Conservation (phyloP, 2,113 vertebrate genomes). For the Ceyx melanurus region DNA sequence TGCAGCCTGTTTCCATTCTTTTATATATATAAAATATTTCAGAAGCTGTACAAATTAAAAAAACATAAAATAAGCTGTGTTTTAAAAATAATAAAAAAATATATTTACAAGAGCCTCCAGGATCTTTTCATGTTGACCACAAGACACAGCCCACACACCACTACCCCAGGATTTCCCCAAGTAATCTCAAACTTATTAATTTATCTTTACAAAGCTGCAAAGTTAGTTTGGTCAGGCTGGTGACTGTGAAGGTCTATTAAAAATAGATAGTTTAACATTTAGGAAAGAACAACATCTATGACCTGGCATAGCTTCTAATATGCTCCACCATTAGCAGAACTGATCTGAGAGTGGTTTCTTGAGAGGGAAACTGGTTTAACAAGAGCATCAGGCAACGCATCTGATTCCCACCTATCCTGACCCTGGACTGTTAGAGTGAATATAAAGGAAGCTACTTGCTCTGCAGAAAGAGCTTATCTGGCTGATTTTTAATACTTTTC, state of each 20-base stretch:
- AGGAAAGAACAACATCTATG: background rate
- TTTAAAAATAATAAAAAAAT: background rate
- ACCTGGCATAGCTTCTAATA: background rate
- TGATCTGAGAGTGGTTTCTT: background rate
- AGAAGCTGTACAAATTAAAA: background rate
- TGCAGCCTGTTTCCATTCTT: background rate
- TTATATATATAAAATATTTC: background rate
- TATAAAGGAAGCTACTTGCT: background rate
- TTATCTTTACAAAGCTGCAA: background rate
- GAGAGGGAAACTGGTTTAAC: background rate
- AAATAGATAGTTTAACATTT: background rate
- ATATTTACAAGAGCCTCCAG: background rate
- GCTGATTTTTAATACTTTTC: background rate
- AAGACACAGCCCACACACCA: background rate
- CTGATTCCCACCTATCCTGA: background rate
- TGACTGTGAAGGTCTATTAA: background rate
- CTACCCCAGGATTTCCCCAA: background rate
- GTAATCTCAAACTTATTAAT: background rate
- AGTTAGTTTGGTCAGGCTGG: background rate
- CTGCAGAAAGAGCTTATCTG: background rate
- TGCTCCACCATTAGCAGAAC: rapidly evolving
- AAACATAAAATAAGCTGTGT: background rate
- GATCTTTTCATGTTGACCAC: background rate
- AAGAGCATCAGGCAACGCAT: rapidly evolving
- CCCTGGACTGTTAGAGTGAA: background rate